A percentile compares a stretch with the other conserved stretches of the same genome.
phyloP scores from a whole-genome alignment of 2,888 invertebrate genomes.

The Ypsolopha sequella region DNA sequence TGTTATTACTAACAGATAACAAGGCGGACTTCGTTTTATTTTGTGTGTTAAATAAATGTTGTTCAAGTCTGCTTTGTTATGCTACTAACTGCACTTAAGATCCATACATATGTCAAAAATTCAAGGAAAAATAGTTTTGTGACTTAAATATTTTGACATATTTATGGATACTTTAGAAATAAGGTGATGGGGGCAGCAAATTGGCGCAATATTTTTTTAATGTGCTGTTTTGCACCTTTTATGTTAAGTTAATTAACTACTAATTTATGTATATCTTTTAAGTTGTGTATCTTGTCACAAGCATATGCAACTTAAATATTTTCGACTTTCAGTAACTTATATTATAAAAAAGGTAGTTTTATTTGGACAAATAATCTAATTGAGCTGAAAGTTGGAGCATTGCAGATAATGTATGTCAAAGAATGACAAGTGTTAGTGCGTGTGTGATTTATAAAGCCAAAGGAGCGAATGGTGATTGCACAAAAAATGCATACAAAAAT shows the following conservation, averaged over 20 bases:
- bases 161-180: neutral
- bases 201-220: neutral
- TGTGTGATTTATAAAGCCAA: slow-evolving; percentile 42
- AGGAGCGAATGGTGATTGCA: slow-evolving; percentile 23
- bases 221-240: neutral
- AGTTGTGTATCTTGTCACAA: neutral
- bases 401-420: slow-evolving; percentile 27
- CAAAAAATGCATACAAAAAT: neutral
- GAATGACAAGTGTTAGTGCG: slow-evolving; percentile 57
- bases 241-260: neutral
- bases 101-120: neutral
- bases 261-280: neutral
- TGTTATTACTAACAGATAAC: slow-evolving; percentile 45
- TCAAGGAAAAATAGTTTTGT: neutral
- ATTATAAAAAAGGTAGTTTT: neutral
- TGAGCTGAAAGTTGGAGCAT: neutral
- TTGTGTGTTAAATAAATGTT: neutral
- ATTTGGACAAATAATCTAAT: neutral
- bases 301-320: neutral
- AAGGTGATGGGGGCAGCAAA: neutral
- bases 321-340: neutral
- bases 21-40: slow-evolving; percentile 15
- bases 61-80: slow-evolving; percentile 14
- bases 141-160: neutral
- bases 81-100: slow-evolving; percentile 3